Evolutionary conservation across 2,888 invertebrate genomes (phyloP), one percentile per base, ranked within the genome.

Genomic region (Hypomecis atomaria): DNA sequence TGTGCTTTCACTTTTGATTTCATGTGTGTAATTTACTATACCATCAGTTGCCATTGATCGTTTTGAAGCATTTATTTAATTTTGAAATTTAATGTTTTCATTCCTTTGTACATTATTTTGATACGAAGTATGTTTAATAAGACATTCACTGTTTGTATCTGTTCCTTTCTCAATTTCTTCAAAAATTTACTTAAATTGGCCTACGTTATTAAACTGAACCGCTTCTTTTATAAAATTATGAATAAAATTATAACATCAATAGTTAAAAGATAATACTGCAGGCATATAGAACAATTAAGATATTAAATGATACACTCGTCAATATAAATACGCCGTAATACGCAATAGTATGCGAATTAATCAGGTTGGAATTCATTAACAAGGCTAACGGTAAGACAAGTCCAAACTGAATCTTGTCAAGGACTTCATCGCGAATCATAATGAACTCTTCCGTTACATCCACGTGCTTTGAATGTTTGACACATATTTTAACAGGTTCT

Each of bases 1-100:
- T 60, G 13, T 63, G 59, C 75, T 75, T 75, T 75, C 73, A 73
- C 75, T 73, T 70, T 75, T 70, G 63, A 48, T 66, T 71, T 71
- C 49, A 49, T 48, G 60, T 63, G 59, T 69, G 62, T 65, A 70
- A 65, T 67, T 52, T 48, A 61, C 64, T 62, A 42, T 10, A 44
- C 36, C 44, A 45, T 33, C 13, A 44, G 48, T 36, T 48, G 37
- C 56, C 57, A 64, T 58, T 70, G 53, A 65, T 68, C 23, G 23
- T 23, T 23, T 23, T 23, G 23, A 23, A 23, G 23, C 23, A 23
- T 23, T 23, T 23, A 23, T 23, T 2, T 23, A 23, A 23, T 40
- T n/a, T n/a, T 9, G 9, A 40, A 40, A 8, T 40, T 40, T 7
- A 6, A 40, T 9, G 10, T 9, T 9, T 40, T 38, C 40, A 7